These are phyloP conservation scores for Xiphydria camelus DNA, from an alignment of 2,888 invertebrate species.

Conservation along the genomic window DNA sequence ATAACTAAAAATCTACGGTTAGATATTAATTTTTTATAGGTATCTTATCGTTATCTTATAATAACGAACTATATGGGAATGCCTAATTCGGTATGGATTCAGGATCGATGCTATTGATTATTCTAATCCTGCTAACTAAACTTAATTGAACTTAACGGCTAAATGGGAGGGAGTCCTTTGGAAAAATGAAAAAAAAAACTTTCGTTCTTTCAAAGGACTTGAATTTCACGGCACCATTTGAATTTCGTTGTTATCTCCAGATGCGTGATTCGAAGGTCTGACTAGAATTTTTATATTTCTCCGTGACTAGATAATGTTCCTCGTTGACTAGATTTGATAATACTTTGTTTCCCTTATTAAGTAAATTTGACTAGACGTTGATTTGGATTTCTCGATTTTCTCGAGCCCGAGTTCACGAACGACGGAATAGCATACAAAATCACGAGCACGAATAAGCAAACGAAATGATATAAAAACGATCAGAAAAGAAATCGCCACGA, in stretches of 20 bases:
- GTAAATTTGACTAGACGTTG: no score
- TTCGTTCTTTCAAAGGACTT: conserved; percentile 1
- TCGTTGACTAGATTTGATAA: conserved; percentile 8
- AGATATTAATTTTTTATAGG: conserved; percentile 15
- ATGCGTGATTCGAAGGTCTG: conserved; percentile 17
- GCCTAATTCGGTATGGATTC: no score
- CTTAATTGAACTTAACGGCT: conserved; percentile 3
- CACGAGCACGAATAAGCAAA: conserved; percentile 6
- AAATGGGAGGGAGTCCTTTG: background rate
- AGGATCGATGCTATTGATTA: no score
- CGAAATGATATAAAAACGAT: background rate
- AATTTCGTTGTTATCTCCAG: conserved; percentile 5
- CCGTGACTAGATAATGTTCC: conserved; percentile 8
- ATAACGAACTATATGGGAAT: no score
- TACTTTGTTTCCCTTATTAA: no score
- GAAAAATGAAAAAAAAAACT: conserved; percentile 12
- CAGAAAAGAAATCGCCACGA: background rate
- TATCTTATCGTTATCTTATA: background rate
- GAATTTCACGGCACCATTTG: conserved; percentile 8
- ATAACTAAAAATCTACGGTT: conserved; percentile 21
- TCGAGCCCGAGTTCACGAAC: no score
- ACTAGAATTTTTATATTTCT: conserved; percentile 21
- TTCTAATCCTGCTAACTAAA: conserved; percentile 9
- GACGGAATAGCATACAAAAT: no score
- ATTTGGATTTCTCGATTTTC: no score